Evolutionary conservation across 2,113 vertebrate species (phyloP).

Genomic region (Pterocles orientalis): DNA sequence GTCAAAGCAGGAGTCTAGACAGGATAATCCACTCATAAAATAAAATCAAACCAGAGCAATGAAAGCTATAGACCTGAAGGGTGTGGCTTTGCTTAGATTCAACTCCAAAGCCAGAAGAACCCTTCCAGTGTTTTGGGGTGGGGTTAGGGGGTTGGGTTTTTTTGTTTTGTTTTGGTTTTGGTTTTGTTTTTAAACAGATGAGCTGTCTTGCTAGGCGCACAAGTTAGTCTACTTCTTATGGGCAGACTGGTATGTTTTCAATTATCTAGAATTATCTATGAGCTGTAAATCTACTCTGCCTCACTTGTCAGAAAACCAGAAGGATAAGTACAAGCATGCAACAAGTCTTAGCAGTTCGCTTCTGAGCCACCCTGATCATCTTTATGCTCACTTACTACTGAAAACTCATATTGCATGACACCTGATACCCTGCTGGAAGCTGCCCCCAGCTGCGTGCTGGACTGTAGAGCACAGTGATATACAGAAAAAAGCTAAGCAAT

Average conservation of each 20-base stretch:
- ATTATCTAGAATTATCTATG: background rate
- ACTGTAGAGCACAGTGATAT: background rate
- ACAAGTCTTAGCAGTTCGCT: background rate
- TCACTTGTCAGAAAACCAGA: constrained; percentile 17
- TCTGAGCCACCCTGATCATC: background rate
- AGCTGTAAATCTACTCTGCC: background rate
- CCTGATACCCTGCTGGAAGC: background rate
- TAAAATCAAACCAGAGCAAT: constrained; percentile 27
- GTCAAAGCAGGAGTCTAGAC: constrained; percentile 56
- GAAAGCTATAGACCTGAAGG: constrained; percentile 13
- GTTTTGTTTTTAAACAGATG: background rate
- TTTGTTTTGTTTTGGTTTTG: background rate
- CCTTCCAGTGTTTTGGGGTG: background rate
- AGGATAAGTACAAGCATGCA: background rate
- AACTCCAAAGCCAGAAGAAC: background rate
- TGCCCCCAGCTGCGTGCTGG: background rate
- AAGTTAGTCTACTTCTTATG: background rate
- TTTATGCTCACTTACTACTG: background rate
- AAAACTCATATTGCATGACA: background rate
- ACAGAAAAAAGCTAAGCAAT: background rate
- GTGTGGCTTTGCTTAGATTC: background rate
- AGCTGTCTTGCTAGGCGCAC: background rate
- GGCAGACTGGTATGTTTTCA: background rate
- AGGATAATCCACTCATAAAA: constrained; percentile 61
- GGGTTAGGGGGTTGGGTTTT: background rate